These are phyloP conservation scores for Acrocephalus arundinaceus DNA, from an alignment of 2,113 vertebrate genomes.

Conservation along the genomic window DNA sequence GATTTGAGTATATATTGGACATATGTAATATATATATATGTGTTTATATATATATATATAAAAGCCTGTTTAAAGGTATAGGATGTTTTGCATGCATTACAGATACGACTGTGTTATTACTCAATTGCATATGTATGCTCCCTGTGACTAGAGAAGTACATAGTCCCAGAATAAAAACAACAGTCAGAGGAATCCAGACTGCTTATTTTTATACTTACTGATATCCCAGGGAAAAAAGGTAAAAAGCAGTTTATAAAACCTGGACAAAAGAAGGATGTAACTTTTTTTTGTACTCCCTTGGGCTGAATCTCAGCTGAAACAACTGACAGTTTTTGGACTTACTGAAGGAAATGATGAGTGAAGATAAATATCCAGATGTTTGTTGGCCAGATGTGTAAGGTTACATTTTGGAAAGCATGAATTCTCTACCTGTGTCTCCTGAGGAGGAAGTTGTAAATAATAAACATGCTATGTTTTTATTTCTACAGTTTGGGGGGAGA, in stretches of 20 bases:
- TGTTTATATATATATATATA: not conserved
- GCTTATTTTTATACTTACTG: slow-evolving; percentile 76
- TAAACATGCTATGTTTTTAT: slow-evolving; percentile 61
- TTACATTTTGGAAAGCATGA: slow-evolving; percentile 73
- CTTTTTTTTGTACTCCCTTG: slow-evolving; percentile 73
- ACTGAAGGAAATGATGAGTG: slow-evolving; percentile 85
- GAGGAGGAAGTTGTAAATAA: slow-evolving; percentile 75
- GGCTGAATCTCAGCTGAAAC: slow-evolving; percentile 76
- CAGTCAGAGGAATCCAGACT: slow-evolving; percentile 59
- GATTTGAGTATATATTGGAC: not conserved
- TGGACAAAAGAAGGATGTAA: slow-evolving; percentile 75
- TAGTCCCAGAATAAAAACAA: slow-evolving; percentile 1
- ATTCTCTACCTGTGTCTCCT: slow-evolving; percentile 73
- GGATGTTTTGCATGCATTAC: not conserved
- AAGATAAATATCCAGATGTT: slow-evolving; percentile 85
- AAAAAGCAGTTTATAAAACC: slow-evolving; percentile 76
- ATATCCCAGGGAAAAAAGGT: slow-evolving; percentile 73
- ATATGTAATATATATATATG: accelerated
- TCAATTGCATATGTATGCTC: slow-evolving; percentile 21
- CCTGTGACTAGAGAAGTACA: not conserved
- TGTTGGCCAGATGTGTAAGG: slow-evolving; percentile 79
- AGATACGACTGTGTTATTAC: not conserved
- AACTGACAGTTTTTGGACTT: slow-evolving; percentile 79
- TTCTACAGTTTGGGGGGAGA: not conserved
- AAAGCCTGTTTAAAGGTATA: not conserved